phyloP scores from a whole-genome alignment of 1,140 invertebrate genomes.

The Drosophila bifasciata region DNA sequence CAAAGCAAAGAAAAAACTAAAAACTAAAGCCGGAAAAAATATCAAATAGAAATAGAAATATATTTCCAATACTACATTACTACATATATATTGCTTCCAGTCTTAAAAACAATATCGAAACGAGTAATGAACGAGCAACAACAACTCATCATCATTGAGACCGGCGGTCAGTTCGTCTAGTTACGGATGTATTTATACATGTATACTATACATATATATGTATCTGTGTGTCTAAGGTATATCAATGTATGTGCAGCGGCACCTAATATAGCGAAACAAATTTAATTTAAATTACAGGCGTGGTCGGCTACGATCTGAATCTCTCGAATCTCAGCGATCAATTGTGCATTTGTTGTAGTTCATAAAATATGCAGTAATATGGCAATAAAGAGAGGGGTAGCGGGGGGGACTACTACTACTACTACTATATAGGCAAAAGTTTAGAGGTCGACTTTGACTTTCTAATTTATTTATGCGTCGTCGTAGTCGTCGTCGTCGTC shows the following conservation, averaged over 20 bases:
- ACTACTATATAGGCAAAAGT: conserved; percentile 62
- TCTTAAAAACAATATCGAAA: conserved; percentile 51
- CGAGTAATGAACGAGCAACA: conserved; percentile 21
- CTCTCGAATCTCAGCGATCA: conserved; percentile 32
- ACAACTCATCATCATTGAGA: conserved; percentile 65
- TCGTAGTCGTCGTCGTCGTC: conserved; percentile 32
- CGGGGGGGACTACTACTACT: too few relatives aligned
- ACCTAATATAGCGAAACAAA: conserved; percentile 82
- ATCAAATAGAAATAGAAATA: conserved; percentile 24
- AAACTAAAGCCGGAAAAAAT: conserved; percentile 57
- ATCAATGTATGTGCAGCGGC: conserved; percentile 63
- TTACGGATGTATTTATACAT: conserved; percentile 66
- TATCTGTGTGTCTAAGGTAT: conserved; percentile 17
- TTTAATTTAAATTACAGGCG: conserved; percentile 83
- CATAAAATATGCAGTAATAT: conserved; percentile 80
- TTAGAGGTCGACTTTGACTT: conserved; percentile 79
- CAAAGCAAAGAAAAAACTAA: not conserved
- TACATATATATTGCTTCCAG: conserved; percentile 55
- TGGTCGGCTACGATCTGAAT: conserved; percentile 62
- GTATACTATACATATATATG: conserved; percentile 17
- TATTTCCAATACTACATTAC: too few relatives aligned
- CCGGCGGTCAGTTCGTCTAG: conserved; percentile 35
- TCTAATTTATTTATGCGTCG: conserved; percentile 82
- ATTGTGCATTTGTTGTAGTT: conserved; percentile 57
- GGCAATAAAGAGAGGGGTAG: conserved; percentile 20